Conservation (phyloP, 2,888 invertebrate species). For the Drosophila infuscata region DNA sequence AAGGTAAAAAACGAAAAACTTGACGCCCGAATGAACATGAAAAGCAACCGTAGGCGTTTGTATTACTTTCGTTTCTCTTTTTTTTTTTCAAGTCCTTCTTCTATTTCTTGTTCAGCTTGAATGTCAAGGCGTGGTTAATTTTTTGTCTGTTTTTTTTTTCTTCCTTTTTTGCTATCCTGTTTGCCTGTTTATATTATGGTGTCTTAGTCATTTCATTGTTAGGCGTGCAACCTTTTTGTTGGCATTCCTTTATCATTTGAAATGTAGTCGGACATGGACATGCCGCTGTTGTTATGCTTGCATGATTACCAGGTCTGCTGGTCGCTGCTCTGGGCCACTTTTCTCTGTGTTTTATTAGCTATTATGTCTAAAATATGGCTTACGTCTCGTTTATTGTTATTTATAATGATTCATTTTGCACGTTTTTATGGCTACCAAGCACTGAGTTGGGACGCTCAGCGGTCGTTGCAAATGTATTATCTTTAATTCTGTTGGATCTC, state of each 20-base stretch:
- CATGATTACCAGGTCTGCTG: conserved; percentile 62
- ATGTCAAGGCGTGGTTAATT: conserved; percentile 40
- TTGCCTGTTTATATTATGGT: conserved; percentile 30
- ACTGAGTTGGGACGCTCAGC: conserved; percentile 45
- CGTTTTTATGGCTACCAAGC: conserved; percentile 72
- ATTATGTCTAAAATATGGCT: conserved; percentile 76
- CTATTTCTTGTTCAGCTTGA: conserved; percentile 20
- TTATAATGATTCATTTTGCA: conserved; percentile 78
- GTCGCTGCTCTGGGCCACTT: conserved; percentile 51
- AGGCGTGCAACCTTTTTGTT: conserved; percentile 43
- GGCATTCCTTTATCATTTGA: conserved; percentile 70
- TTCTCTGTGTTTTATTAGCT: conserved; percentile 76
- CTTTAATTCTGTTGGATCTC: conserved; percentile 19
- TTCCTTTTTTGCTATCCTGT: conserved; percentile 12
- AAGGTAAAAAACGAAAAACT: conserved; percentile 36
- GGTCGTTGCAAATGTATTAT: conserved; percentile 35
- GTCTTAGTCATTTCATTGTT: conserved; percentile 45
- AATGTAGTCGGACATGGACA: conserved; percentile 70
- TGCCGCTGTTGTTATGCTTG: conserved; percentile 68
- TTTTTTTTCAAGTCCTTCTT: neutral
- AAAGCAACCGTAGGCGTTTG: conserved; percentile 29
- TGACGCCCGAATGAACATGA: conserved; percentile 52
- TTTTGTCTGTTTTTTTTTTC: conserved; percentile 27
- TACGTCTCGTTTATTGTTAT: conserved; percentile 76
- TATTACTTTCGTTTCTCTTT: conserved; percentile 6